These are phyloP conservation scores for Gadopsis bispinosus DNA, from an alignment of 2,797 vertebrate species.

Conservation along the genomic window DNA sequence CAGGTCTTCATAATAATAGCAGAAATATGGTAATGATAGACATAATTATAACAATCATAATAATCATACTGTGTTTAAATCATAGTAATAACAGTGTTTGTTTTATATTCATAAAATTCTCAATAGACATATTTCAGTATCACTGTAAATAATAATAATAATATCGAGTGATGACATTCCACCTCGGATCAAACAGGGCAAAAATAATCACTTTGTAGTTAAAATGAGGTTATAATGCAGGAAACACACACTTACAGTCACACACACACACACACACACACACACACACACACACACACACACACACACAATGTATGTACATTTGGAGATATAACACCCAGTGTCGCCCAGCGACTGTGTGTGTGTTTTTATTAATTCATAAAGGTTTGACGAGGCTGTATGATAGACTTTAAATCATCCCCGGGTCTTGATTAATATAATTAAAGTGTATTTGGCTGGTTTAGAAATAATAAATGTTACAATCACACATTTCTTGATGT, in stretches of 20 bases:
- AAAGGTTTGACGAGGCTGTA: slow-evolving; percentile 56
- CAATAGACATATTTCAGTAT: slow-evolving; percentile 70
- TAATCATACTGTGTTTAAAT: slow-evolving; percentile 71
- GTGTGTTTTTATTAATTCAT: slow-evolving; percentile 63
- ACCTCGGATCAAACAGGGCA: slow-evolving; percentile 59
- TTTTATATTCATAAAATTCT: slow-evolving; percentile 61
- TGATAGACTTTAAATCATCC: slow-evolving; percentile 28
- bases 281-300: slow-evolving; percentile 38
- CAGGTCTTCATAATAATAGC: slow-evolving; percentile 74
- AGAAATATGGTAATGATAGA: slow-evolving; percentile 74
- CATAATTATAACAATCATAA: slow-evolving; percentile 72
- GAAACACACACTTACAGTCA: slow-evolving; percentile 25
- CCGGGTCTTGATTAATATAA: slow-evolving; percentile 24
- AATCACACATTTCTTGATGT: slow-evolving; percentile 48
- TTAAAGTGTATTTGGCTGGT: slow-evolving; percentile 54
- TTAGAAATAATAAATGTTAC: slow-evolving; percentile 55
- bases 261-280: too few species aligned
- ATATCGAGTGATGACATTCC: slow-evolving; percentile 54
- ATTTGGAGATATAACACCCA: slow-evolving; percentile 74
- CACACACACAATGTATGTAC: slow-evolving; percentile 55
- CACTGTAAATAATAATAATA: slow-evolving; percentile 61
- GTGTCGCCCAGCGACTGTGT: slow-evolving; percentile 88
- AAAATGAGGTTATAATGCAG: slow-evolving; percentile 59
- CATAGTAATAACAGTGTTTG: slow-evolving; percentile 60
- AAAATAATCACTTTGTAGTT: slow-evolving; percentile 62